Percentiles rank a stretch among this genome's conserved stretches.
Conservation (phyloP, 2,113 vertebrate species). For the Henicopernis longicauda region DNA sequence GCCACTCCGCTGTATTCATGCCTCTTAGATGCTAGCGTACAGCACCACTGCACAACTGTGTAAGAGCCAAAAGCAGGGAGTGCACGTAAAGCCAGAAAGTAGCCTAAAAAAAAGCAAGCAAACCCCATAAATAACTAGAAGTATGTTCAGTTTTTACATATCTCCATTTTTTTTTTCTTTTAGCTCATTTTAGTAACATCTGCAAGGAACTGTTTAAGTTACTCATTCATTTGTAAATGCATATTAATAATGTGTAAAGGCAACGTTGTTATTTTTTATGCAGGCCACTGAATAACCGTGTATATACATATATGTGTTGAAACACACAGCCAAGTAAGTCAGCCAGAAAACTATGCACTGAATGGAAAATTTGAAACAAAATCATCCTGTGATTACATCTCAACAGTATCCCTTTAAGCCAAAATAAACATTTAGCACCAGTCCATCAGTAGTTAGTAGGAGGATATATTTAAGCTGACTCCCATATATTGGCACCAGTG, state of each 20-base stretch:
- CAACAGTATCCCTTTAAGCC: constrained; percentile 23
- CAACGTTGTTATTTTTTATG: not conserved
- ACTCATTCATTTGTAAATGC: not conserved
- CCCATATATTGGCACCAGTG: not conserved
- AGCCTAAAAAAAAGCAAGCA: not conserved
- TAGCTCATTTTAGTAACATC: not conserved
- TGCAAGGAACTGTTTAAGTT: not conserved
- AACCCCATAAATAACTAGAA: not conserved
- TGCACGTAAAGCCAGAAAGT: not conserved
- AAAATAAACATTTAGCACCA: constrained; percentile 44
- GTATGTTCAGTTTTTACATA: not conserved
- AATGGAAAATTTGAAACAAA: constrained; percentile 41
- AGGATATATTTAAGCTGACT: constrained; percentile 34
- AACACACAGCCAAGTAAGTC: constrained; percentile 9
- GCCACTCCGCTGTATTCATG: not conserved
- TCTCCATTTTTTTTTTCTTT: not conserved
- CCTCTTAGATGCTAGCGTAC: not conserved
- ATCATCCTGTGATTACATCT: constrained; percentile 35
- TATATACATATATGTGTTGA: not conserved
- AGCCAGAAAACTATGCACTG: constrained; percentile 31
- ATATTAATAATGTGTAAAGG: not conserved
- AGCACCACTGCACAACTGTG: not conserved
- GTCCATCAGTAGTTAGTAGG: constrained; percentile 28
- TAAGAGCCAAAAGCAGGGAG: not conserved
- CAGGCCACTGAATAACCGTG: not conserved